A percentile compares a stretch with the other conserved stretches of the same genome.
Conservation (phyloP, 2,113 vertebrate species). For the Rhinogobius similis region DNA sequence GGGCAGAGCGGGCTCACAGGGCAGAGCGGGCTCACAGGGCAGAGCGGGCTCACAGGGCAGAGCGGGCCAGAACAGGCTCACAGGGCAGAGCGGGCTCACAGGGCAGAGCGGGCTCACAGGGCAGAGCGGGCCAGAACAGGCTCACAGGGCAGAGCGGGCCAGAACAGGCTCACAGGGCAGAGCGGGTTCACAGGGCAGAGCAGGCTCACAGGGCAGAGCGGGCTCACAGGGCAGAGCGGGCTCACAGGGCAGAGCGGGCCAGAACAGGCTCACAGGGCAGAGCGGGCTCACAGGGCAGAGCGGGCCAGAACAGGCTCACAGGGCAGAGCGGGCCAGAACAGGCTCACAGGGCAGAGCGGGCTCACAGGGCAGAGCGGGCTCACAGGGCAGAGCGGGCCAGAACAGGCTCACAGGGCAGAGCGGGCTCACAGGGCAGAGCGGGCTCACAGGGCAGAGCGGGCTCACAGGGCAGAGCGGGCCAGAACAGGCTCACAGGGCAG, state of each 20-base stretch:
- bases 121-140: no score
- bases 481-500: background rate
- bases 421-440: slow-evolving; percentile 33
- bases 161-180: slow-evolving; percentile 38
- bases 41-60: slow-evolving; percentile 40
- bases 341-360: slow-evolving; percentile 35
- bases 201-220: slow-evolving; percentile 35
- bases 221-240: slow-evolving; percentile 33
- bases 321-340: slow-evolving; percentile 41
- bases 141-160: slow-evolving; percentile 35
- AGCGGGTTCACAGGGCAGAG: slow-evolving; percentile 35
- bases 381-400: slow-evolving; percentile 35
- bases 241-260: slow-evolving; percentile 35
- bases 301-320: no score
- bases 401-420: slow-evolving; percentile 42
- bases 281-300: slow-evolving; percentile 35
- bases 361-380: slow-evolving; percentile 35
- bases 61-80: no score
- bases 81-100: slow-evolving; percentile 31
- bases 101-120: slow-evolving; percentile 34
- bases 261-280: slow-evolving; percentile 38
- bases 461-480: slow-evolving; percentile 34
- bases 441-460: no score
- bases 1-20: slow-evolving; percentile 34
- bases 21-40: slow-evolving; percentile 37